Evolutionary conservation across 2,888 invertebrate species (phyloP), one percentile per base, ranked within the genome.

Genomic region (Eudemis profundana): DNA sequence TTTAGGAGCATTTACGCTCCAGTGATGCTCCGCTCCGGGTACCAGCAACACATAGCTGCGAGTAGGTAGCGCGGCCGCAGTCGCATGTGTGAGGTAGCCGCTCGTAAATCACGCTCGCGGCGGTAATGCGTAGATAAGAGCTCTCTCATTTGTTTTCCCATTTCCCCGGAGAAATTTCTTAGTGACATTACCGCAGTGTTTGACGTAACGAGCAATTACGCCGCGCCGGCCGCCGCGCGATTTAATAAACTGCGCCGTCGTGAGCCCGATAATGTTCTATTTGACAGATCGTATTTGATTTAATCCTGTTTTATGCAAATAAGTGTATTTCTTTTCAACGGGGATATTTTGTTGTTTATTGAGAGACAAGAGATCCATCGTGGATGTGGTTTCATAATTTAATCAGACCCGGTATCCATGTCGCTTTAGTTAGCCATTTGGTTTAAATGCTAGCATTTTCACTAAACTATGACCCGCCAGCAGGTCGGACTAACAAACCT

Each of bases 121-220:
- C 82, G 84, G 86, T 89, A 89, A 90, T 89, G 89, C 86, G 88
- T 87, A 89, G 90, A 90, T 89, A 90, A 89, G 84, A 89, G 86
- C 86, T 85, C 87, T 86, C 88, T 89, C 89, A 88, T 90, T 90
- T 90, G 90, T 90, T 89, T 89, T 85, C 84, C 88, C 87, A 89
- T 90, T 89, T 90, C 88, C 85, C 88, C 73, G 74, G 87, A 87
- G 87, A 87, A 87, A 89, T 88, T 86, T 89, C 89, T 87, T 83
- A 84, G 85, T 84, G 87, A 85, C 87, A 86, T 87, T 85, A 87
- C 83, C 78, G 75, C 77, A 76, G 74, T 75, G 76, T 77, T 79
- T 87, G 87, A 87, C 81, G 83, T 82, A 86, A 89, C 83, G 77
- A 80, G 77, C 84, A 85, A 86, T 87, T 85, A 85, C n/a, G n/a